Base-by-base conservation (phyloP, 1,140 invertebrate species). In the Eriosoma lanigerum region DNA sequence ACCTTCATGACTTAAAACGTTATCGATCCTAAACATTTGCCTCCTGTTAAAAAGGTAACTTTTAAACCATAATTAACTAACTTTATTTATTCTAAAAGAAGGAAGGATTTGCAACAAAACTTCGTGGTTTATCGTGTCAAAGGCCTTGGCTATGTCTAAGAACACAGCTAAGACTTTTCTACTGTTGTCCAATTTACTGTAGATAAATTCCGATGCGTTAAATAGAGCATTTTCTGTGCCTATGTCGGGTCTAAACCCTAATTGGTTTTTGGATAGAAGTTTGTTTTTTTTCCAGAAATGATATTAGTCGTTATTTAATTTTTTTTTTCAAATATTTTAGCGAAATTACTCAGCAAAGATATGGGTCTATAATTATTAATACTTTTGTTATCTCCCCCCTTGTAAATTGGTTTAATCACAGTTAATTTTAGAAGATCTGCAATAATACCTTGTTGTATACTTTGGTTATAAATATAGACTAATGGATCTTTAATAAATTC, bases 61-160 rank as follows among this genome's bases (percentile, higher is more conserved):
- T 50, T 66, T 58, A 17, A 81, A 81, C 76, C 64, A 82, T 6
- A 38, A 29, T 38, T 38, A 24, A 38, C 24, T 24, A n/a, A 8
- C 21, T n/a, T 54, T 56, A 52, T 48, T 15, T 19, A 82, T 29
- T 54, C 56, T 66, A n/a, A 44, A 52, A 32, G 52, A 29, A 6
- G n/a, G n/a, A 8, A 82, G n/a, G 26, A 81, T 82, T 38, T 54
- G 32, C 6, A 82, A 3, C 29, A 82, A 80, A 56, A 82, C 50
- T 13, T 38, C n/a, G 48, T 81, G 80, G 54, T 82, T 66, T 1
- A 82, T 70, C 19, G 56, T 58, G n/a, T 82, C 80, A 68, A 82
- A 82, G 12, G 80, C 82, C 26, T 81, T 82, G 5, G 29, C 50
- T n/a, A 82, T 24, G 52, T 82, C 82, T 5, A 75, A 76, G 32